These are phyloP conservation scores for Neotoxoptera formosana DNA, from an alignment of 1,140 invertebrate species.

Conservation along the genomic window DNA sequence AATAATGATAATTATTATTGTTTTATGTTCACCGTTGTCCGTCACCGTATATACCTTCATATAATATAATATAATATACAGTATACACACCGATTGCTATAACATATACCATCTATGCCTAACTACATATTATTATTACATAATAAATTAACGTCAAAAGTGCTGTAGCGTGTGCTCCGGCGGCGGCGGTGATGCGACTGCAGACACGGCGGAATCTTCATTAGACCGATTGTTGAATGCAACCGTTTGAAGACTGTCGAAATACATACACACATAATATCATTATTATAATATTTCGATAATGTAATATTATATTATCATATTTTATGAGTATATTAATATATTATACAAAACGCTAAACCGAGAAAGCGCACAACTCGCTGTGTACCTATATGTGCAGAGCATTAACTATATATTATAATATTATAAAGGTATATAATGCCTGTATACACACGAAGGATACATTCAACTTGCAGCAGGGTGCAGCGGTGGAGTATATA, in stretches of 20 bases:
- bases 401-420: neutral
- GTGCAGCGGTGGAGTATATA: neutral
- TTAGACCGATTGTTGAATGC: constrained; percentile 5
- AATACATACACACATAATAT: neutral
- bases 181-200: no score
- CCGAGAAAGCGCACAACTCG: neutral
- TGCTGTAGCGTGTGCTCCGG: neutral
- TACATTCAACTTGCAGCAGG: neutral
- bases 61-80: neutral
- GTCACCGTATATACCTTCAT: no score
- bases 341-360: neutral
- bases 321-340: neutral
- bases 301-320: neutral
- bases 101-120: neutral
- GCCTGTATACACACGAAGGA: neutral
- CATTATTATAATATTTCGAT: neutral
- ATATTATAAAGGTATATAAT: neutral
- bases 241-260: neutral
- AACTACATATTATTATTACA: neutral
- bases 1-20: no score
- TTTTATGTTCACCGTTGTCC: no score
- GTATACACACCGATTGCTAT: neutral
- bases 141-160: neutral
- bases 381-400: neutral
- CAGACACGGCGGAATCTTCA: neutral